Evolutionary conservation across 1,140 invertebrate genomes (phyloP).

Genomic region (Atopsyche davidsoni): DNA sequence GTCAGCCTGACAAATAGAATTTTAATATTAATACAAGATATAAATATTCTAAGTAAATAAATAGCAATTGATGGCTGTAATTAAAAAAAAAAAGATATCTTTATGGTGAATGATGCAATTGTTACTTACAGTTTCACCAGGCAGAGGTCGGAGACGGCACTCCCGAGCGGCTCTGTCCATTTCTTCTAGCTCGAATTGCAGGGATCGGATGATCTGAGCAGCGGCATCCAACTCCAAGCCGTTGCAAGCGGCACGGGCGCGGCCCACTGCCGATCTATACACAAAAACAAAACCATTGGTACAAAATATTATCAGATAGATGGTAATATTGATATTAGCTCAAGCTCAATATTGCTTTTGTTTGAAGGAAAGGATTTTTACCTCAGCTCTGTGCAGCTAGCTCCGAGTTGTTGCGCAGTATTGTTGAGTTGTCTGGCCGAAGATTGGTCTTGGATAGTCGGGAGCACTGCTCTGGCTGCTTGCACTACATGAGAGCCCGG

Average conservation of each 20-base stretch:
- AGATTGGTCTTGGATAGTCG: conserved; percentile 77
- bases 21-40: conserved; percentile 3
- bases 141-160: conserved; percentile 70
- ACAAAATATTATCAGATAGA: background rate
- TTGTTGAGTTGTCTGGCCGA: conserved; percentile 63
- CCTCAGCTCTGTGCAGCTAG: conserved; percentile 72
- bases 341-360: background rate
- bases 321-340: background rate
- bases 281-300: conserved; percentile 10
- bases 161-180: conserved; percentile 67
- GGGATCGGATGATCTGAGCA: conserved; percentile 68
- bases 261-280: conserved; percentile 62
- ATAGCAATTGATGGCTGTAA: no score
- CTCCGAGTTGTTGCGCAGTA: conserved; percentile 67
- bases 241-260: conserved; percentile 82
- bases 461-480: conserved; percentile 74
- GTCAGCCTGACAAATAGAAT: no score
- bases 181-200: conserved; percentile 78
- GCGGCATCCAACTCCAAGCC: conserved; percentile 82
- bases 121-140: conserved; percentile 70
- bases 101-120: no score
- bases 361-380: conserved; percentile 17
- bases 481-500: conserved; percentile 65
- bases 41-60: no score
- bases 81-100: no score